phyloP scores from a whole-genome alignment of 2,888 invertebrate genomes.

The Microctonus brassicae region DNA sequence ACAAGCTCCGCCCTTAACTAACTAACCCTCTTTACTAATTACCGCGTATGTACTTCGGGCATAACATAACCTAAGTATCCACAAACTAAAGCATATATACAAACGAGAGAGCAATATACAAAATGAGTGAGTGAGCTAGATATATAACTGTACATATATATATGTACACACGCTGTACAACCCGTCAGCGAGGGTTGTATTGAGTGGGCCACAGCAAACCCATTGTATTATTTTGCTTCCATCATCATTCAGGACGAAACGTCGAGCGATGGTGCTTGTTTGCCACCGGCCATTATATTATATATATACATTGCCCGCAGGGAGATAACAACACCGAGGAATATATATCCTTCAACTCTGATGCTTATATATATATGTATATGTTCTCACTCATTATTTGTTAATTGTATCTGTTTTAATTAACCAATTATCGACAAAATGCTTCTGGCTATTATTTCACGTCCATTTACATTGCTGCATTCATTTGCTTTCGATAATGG shows the following conservation, averaged over 20 bases:
- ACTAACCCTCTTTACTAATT: slow-evolving; percentile 66
- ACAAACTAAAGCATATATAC: slow-evolving; percentile 29
- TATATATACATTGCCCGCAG: slow-evolving; percentile 47
- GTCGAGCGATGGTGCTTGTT: slow-evolving; percentile 54
- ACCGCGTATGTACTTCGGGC: slow-evolving; percentile 54
- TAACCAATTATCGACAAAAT: slow-evolving; percentile 41
- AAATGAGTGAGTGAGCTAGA: slow-evolving; percentile 42
- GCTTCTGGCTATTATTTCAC: slow-evolving; percentile 21
- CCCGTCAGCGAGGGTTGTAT: slow-evolving; percentile 32
- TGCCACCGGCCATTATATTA: slow-evolving; percentile 58
- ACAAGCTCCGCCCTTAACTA: slow-evolving; percentile 62
- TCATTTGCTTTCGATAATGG: slow-evolving; percentile 5
- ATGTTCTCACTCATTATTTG: slow-evolving; percentile 15
- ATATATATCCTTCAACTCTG: slow-evolving; percentile 45
- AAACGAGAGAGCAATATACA: slow-evolving; percentile 35
- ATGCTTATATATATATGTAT: neutral
- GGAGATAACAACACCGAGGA: slow-evolving; percentile 51
- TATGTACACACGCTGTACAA: slow-evolving; percentile 24
- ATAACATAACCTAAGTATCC: slow-evolving; percentile 35
- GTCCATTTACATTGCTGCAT: slow-evolving; percentile 7
- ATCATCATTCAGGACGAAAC: slow-evolving; percentile 54
- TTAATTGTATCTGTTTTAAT: slow-evolving; percentile 46
- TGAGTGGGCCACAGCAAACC: slow-evolving; percentile 42
- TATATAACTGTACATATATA: slow-evolving; percentile 19
- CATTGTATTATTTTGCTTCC: slow-evolving; percentile 58